Conservation (phyloP, 2,797 vertebrate species). For the Amazona ochrocephala region DNA sequence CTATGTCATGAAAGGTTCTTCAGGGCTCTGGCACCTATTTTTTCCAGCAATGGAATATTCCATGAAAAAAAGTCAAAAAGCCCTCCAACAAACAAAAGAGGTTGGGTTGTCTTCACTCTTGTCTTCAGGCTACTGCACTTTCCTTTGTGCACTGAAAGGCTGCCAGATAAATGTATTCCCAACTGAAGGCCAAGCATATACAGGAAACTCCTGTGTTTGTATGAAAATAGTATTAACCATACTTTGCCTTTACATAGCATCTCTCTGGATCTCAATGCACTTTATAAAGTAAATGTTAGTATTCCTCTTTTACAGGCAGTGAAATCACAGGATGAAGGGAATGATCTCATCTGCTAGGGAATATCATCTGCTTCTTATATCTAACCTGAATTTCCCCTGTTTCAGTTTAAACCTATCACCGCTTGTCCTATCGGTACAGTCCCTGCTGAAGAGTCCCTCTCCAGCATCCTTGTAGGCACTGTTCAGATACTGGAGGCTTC, state of each 20-base stretch:
- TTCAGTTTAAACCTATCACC: neutral
- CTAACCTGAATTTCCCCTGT: neutral
- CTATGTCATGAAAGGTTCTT: neutral
- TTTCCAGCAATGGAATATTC: slow-evolving; percentile 9
- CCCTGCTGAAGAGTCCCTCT: neutral
- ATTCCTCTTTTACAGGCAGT: neutral
- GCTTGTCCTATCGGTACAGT: neutral
- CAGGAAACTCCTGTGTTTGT: neutral
- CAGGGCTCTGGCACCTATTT: neutral
- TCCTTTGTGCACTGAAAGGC: slow-evolving; percentile 29
- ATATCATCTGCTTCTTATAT: neutral
- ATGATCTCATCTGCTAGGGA: neutral
- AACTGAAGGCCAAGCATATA: slow-evolving; percentile 20
- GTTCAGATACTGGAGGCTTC: neutral
- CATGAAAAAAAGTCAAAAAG: neutral
- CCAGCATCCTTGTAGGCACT: neutral
- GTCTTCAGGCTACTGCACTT: slow-evolving; percentile 52
- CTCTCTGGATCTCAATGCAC: neutral
- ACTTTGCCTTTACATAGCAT: slow-evolving; percentile 6
- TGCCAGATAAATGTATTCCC: slow-evolving; percentile 56
- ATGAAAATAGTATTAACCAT: slow-evolving; percentile 32
- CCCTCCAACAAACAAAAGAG: neutral
- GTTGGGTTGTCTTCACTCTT: slow-evolving; percentile 22
- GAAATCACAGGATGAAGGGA: neutral
- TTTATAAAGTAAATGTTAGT: neutral